Base-by-base conservation (phyloP, 2,888 invertebrate genomes). In the Xanthia togata region DNA sequence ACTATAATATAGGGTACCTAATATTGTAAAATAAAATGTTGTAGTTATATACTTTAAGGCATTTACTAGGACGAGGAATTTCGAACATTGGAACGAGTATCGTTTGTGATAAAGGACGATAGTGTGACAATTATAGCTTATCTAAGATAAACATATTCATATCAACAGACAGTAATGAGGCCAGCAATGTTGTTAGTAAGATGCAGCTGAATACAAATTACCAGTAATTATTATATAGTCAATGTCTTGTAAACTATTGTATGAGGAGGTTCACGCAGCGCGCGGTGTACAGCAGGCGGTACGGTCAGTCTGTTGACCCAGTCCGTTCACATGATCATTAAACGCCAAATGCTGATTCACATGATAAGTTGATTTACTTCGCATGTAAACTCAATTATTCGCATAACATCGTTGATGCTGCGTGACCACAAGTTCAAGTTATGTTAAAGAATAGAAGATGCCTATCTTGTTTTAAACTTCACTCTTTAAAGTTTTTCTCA, bases 141-240 rank as follows among this genome's bases (percentile, higher is more conserved):
- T 82, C 84, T 71, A 26, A 69, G 85, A 84, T 85, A 79, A 79
- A 44, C 59, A 60, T 71, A 73, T 74, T 64, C 73, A 76, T 85
- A 79, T 74, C 79, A 41, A 64, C 31, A 74, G 74, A 65, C 68
- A 23, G 64, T 76, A 84, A 84, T 69, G 79, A 82, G 84, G 84
- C 63, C 78, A 64, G 65, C 65, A 74, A 65, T 72, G 71, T 71
- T 73, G 26, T 59, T 60, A 73, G 31, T 65, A 41, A 80, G 65
- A 83, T 62, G 50, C n/a, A 74, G 50, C 11, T 55, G 41, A 59
- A 55, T 71, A 50, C 14, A 47, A 55, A 69, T 72, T 63, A 59
- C 12, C 35, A 63, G 62, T 69, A 60, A 63, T 69, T 69, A 65
- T 57, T 23, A 9, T 44, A 26, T 59, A 23, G 35, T 44, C 44